Evolutionary conservation across 2,888 invertebrate species (phyloP).

Genomic region (Athalia circularis): DNA sequence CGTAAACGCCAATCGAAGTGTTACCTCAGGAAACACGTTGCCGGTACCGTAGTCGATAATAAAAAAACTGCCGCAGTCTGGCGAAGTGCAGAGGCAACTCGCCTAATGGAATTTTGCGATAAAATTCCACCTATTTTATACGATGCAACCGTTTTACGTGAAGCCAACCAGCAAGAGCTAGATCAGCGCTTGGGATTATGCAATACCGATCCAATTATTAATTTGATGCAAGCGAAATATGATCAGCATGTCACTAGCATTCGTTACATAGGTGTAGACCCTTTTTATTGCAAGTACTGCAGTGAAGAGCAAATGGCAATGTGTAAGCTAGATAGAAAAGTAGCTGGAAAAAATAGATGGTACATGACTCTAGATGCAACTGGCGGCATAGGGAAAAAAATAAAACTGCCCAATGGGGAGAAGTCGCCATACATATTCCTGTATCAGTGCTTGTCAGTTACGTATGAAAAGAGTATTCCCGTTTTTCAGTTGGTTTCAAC

Average conservation of each 20-base stretch:
- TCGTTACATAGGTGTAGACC: conserved; percentile 47
- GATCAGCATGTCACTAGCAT: conserved; percentile 11
- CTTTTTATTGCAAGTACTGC: conserved; percentile 50
- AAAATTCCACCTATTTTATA: conserved; percentile 1
- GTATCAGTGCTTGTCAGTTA: conserved; percentile 52
- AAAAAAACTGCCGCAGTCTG: neutral
- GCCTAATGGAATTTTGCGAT: conserved; percentile 35
- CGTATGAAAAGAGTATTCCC: conserved; percentile 45
- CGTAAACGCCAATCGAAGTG: conserved; percentile 37
- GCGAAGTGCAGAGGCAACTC: conserved; percentile 20
- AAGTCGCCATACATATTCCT: conserved; percentile 51
- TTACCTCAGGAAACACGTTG: conserved; percentile 42
- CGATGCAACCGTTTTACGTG: conserved; percentile 5
- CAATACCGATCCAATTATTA: conserved; percentile 36
- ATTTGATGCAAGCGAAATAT: conserved; percentile 48
- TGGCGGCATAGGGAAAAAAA: conserved; percentile 43
- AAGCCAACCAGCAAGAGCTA: conserved; percentile 36
- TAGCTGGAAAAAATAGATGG: conserved; percentile 29
- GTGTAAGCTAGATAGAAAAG: conserved; percentile 38
- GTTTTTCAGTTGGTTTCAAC: conserved; percentile 54
- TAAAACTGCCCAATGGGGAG: conserved; percentile 32
- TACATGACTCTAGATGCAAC: conserved; percentile 49
- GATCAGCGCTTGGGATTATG: conserved; percentile 44
- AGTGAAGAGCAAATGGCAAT: conserved; percentile 41
- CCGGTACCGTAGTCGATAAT: conserved; percentile 42